Evolutionary conservation across 2,113 vertebrate genomes (phyloP), one percentile per base, ranked within the genome.

Genomic region (Austrofundulus limnaeus): DNA sequence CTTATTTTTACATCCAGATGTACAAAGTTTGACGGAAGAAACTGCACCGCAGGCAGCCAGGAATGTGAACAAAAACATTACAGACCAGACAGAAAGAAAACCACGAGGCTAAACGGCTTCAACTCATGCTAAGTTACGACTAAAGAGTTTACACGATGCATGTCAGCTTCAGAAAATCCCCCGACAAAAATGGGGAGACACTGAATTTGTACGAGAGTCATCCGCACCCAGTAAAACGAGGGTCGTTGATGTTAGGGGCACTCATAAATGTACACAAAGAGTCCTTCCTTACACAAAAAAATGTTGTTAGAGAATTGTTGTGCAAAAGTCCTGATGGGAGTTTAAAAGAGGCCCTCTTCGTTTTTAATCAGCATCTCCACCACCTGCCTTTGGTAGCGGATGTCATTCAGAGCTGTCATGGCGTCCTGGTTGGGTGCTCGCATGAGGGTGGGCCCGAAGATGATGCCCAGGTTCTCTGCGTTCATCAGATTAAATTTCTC

Each of bases 311-410:
- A 73, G 84, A 81, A 87, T 81, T 80, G 67, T 89, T 86, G 87
- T 91, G 87, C 85, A 91, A 92, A 91, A 93, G 90, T 93, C 91
- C 90, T 89, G 76, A 86, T 76, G 46, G 82, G 85, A 72, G 79
- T 89, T 92, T 76, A 93, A 88, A 98, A 98, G 90, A 99, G 94
- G 92, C 94, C 93, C 69, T 98, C 95, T 90, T 96, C 96, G 3
- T 98, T 97, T 89, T 98, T 97, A 88, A 99, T 99, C 79, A 99
- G 96, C 85, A 93, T 92, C 91, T 99, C 97, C 88, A 99, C 96
- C 93, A 99, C 96, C 86, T 98, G 96, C 89, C 97, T 94, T 92
- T 99, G 97, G 87, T 98, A 95, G 72, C 96, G 95, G 84, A 99
- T 97, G 87, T 99, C 97, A 2, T 99, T 99, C 79, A 99, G 80